Evolutionary conservation across 2,113 vertebrate species (phyloP).

Genomic region (Balaeniceps rex): DNA sequence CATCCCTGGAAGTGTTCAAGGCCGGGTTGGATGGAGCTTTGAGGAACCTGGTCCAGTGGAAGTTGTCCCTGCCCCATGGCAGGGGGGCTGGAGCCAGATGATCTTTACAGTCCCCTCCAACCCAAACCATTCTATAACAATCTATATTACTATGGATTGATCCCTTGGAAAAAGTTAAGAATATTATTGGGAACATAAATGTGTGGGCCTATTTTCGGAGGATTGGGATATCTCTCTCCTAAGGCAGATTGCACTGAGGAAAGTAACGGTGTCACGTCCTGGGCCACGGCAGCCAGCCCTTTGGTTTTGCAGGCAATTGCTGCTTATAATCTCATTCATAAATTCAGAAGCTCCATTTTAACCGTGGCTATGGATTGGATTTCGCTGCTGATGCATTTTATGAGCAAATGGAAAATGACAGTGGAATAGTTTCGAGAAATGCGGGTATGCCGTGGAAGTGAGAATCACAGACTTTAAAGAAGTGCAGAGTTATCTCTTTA

Average conservation of each 20-base stretch:
- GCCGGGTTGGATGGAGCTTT: not conserved
- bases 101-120: not conserved
- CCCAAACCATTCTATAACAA: not conserved
- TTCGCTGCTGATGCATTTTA: not conserved
- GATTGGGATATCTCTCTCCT: not conserved
- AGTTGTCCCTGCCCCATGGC: not conserved
- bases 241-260: not conserved
- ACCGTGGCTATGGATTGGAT: not conserved
- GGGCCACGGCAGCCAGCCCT: not conserved
- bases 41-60: not conserved
- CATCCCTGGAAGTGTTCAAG: not conserved
- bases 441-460: not conserved
- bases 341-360: not conserved
- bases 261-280: accelerated
- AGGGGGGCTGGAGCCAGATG: not conserved
- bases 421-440: not conserved
- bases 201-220: not conserved
- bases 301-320: not conserved
- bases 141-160: not conserved
- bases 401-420: not conserved
- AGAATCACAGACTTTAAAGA: not conserved
- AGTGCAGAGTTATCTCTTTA: not conserved
- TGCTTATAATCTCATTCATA: not conserved
- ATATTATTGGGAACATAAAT: not conserved
- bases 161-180: not conserved